Percentiles rank a stretch among this genome's conserved stretches.
Conservation (phyloP, 2,113 vertebrate genomes). For the Gallinago media region DNA sequence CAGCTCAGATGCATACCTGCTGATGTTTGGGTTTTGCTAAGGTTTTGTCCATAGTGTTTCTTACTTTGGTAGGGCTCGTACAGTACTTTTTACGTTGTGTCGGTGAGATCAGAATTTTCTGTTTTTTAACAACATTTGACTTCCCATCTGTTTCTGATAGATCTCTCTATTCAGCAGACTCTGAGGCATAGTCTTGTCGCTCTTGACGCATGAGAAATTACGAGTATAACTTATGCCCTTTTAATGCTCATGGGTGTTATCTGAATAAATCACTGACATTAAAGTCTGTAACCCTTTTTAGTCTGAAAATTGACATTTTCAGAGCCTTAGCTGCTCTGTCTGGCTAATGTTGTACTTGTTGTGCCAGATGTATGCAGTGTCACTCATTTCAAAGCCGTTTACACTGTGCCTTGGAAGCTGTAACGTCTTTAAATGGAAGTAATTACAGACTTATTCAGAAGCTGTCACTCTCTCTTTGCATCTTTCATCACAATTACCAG, state of each 20-base stretch:
- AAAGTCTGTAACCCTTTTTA: conserved; percentile 23
- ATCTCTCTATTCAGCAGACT: conserved; percentile 1
- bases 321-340: background rate
- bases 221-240: conserved; percentile 12
- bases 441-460: conserved; percentile 9
- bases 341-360: background rate
- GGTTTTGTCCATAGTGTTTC: background rate
- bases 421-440: conserved; percentile 27
- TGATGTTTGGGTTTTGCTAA: background rate
- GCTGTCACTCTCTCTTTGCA: background rate
- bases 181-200: background rate
- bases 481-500: background rate
- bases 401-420: background rate
- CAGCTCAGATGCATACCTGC: background rate
- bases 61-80: background rate
- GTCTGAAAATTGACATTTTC: conserved; percentile 20
- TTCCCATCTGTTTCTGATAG: conserved; percentile 33
- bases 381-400: conserved; percentile 8
- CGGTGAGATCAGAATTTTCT: background rate
- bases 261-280: conserved; percentile 42
- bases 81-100: background rate
- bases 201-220: background rate
- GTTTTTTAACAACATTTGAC: conserved; percentile 11
- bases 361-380: background rate
- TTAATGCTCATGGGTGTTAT: conserved; percentile 17